Conservation (phyloP, 2,888 invertebrate genomes). For the Epistrophella euchroma region DNA sequence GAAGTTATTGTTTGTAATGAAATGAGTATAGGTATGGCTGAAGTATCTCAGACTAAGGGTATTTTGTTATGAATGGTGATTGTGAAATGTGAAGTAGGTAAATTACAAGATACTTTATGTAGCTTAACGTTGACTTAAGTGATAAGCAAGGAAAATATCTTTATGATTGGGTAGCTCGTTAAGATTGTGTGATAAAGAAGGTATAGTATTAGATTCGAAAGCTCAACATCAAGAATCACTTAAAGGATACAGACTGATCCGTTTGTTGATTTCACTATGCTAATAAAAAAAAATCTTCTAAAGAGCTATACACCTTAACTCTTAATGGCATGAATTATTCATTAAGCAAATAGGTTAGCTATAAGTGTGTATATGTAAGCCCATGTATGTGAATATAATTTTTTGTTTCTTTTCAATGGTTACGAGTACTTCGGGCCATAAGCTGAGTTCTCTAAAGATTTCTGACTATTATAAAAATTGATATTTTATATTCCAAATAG, state of each 20-base stretch:
- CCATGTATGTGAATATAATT: too few species aligned
- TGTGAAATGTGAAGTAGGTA: constrained; percentile 30
- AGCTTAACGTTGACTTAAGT: constrained; percentile 39
- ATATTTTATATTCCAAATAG: too few species aligned
- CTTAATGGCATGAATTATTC: too few species aligned
- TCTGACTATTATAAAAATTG: too few species aligned
- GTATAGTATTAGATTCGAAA: background rate
- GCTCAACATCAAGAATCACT: constrained; percentile 22
- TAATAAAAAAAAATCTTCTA: background rate
- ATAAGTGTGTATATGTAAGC: too few species aligned
- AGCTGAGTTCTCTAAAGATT: too few species aligned
- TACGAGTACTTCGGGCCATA: too few species aligned
- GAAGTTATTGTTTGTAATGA: constrained; percentile 65
- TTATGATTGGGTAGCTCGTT: constrained; percentile 43
- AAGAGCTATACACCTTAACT: too few species aligned
- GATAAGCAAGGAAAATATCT: constrained; percentile 38
- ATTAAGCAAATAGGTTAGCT: too few species aligned
- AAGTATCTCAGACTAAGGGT: constrained; percentile 37
- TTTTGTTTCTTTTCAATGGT: too few species aligned
- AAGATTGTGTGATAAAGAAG: constrained; percentile 20
- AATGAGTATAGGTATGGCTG: constrained; percentile 44
- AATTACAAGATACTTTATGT: constrained; percentile 43
- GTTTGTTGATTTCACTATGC: background rate
- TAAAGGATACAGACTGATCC: background rate
- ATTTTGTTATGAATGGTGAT: constrained; percentile 46